phyloP scores from a whole-genome alignment of 1,140 invertebrate genomes.

The Drosophila truncata region DNA sequence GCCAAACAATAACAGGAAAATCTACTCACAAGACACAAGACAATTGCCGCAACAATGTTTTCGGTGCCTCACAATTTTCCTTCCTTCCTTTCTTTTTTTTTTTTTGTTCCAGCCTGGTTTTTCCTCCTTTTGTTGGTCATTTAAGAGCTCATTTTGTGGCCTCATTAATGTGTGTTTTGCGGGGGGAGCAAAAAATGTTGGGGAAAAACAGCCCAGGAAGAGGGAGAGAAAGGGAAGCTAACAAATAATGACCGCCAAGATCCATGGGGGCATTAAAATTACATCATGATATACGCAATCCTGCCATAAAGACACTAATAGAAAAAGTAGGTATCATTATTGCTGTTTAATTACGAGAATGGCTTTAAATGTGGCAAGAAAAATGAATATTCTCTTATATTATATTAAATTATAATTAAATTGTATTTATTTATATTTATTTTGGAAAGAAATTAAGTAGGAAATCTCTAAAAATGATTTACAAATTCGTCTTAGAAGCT shows the following conservation, averaged over 20 bases:
- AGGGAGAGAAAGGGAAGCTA: slow-evolving; percentile 13
- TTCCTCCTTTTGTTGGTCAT: slow-evolving; percentile 40
- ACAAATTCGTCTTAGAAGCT: too few species aligned
- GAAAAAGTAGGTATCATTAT: slow-evolving; percentile 10
- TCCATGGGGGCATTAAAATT: slow-evolving; percentile 40
- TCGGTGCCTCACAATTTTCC: slow-evolving; percentile 4
- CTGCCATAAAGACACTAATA: slow-evolving; percentile 24
- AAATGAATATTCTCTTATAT: too few species aligned
- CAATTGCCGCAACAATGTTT: slow-evolving; percentile 54
- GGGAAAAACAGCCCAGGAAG: not conserved
- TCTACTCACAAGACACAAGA: slow-evolving; percentile 47
- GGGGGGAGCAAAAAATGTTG: not conserved
- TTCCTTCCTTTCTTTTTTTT: not conserved
- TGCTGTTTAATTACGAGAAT: slow-evolving; percentile 3
- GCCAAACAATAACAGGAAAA: slow-evolving; percentile 47
- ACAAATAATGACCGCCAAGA: slow-evolving; percentile 41
- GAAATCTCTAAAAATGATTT: too few species aligned
- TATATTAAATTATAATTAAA: too few species aligned
- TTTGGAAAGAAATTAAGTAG: too few species aligned
- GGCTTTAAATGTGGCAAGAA: not conserved
- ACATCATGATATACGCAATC: slow-evolving; percentile 44
- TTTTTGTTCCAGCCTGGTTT: slow-evolving; percentile 8
- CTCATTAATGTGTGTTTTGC: slow-evolving; percentile 40
- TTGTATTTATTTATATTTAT: too few species aligned
- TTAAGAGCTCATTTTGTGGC: slow-evolving; percentile 56